These are phyloP conservation scores for Telmatochromis sp. DNA, from an alignment of 2,113 vertebrate species.

Conservation along the genomic window DNA sequence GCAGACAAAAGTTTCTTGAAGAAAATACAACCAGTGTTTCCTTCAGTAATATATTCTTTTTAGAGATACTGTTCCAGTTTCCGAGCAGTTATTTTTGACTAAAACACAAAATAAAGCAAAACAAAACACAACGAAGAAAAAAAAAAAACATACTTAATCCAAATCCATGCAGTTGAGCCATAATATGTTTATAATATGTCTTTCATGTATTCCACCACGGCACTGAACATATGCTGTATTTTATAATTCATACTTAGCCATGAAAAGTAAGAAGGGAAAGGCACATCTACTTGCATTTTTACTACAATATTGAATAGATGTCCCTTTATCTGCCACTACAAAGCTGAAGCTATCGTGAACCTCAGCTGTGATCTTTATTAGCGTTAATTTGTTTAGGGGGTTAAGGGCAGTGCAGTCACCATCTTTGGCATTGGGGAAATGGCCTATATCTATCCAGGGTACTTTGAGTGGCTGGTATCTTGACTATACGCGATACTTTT, in stretches of 20 bases:
- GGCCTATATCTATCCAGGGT: background rate
- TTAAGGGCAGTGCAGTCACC: background rate
- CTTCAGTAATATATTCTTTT: background rate
- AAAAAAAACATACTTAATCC: background rate
- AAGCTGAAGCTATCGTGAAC: background rate
- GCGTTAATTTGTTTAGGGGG: background rate
- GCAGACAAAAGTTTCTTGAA: background rate
- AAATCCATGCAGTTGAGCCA: background rate
- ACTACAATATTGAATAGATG: background rate
- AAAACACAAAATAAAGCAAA: background rate
- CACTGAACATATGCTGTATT: background rate
- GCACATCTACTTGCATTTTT: background rate
- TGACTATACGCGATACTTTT: background rate
- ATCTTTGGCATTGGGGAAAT: background rate
- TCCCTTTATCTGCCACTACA: background rate
- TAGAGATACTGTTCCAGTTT: background rate
- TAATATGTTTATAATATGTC: background rate
- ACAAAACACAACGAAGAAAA: background rate
- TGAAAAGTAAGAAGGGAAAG: background rate
- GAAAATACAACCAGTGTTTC: background rate
- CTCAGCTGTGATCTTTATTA: background rate
- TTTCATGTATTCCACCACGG: background rate
- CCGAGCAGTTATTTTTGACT: background rate
- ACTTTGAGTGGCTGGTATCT: background rate
- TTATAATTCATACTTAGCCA: background rate